A percentile compares a stretch with the other conserved stretches of the same genome.
phyloP scores from a whole-genome alignment of 2,888 invertebrate species.

The Microctonus hyperodae region DNA sequence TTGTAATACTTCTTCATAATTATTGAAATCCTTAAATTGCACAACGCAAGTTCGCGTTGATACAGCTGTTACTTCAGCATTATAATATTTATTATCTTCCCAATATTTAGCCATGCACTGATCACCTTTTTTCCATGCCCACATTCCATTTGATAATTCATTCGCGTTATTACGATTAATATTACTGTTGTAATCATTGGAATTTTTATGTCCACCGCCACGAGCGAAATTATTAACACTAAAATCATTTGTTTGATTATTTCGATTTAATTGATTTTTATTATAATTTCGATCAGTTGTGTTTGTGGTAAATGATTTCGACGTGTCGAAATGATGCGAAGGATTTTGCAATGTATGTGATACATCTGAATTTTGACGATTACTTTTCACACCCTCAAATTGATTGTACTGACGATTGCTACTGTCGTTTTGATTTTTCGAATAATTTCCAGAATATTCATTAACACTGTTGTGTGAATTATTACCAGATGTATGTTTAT shows the following conservation, averaged over 20 bases:
- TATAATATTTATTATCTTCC: slow-evolving; percentile 91
- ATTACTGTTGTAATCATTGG: slow-evolving; percentile 31
- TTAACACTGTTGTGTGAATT: slow-evolving; percentile 32
- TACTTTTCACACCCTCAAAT: slow-evolving; percentile 43
- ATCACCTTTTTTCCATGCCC: slow-evolving; percentile 80
- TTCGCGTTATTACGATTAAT: slow-evolving; percentile 46
- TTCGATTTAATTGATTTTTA: slow-evolving; percentile 48
- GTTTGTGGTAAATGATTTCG: slow-evolving; percentile 11
- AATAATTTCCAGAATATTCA: slow-evolving; percentile 24
- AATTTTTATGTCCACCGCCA: background rate
- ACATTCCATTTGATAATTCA: slow-evolving; percentile 46
- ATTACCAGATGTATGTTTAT: slow-evolving; percentile 44
- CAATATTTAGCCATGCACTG: slow-evolving; percentile 90
- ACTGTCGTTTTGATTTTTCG: slow-evolving; percentile 41
- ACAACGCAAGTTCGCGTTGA: slow-evolving; percentile 87
- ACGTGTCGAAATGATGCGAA: slow-evolving; percentile 9
- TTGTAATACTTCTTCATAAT: slow-evolving; percentile 87
- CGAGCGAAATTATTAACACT: background rate
- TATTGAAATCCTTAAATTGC: slow-evolving; percentile 86
- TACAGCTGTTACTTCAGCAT: slow-evolving; percentile 81
- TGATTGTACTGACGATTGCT: slow-evolving; percentile 46
- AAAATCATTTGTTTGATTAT: slow-evolving; percentile 33
- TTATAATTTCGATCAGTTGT: slow-evolving; percentile 45
- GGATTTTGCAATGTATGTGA: slow-evolving; percentile 26
- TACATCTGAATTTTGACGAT: slow-evolving; percentile 39